Conservation (phyloP, 1,140 invertebrate species). For the Orchesella cincta region DNA sequence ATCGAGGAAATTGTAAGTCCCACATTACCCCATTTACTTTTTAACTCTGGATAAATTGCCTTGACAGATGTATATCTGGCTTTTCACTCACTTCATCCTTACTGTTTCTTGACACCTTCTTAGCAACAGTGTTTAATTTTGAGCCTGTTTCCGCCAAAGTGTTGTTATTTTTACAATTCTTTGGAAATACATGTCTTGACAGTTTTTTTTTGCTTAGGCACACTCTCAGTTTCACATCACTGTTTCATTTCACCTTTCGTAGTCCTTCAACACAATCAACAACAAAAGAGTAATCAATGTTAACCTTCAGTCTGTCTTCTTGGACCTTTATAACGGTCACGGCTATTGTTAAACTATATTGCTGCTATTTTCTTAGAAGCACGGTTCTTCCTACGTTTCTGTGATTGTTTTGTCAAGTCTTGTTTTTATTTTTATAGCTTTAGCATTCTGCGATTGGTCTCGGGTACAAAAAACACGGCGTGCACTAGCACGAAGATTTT, state of each 20-base stretch:
- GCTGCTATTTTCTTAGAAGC: conserved; percentile 15
- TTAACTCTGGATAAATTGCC: no score
- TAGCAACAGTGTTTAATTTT: no score
- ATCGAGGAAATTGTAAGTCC: conserved; percentile 73
- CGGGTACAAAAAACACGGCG: conserved; percentile 72
- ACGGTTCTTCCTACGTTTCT: neutral
- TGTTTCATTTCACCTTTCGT: neutral
- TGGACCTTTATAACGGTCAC: conserved; percentile 14
- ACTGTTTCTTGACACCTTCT: no score
- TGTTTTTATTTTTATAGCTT: conserved; percentile 64
- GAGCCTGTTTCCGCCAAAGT: neutral
- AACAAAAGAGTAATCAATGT: conserved; percentile 12
- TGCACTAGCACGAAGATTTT: conserved; percentile 46
- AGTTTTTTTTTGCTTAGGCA: neutral
- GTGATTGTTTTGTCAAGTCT: neutral
- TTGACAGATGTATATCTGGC: no score
- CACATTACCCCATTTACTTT: conserved; percentile 30
- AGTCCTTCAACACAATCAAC: neutral
- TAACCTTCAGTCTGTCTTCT: neutral
- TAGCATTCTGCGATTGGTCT: conserved; percentile 86
- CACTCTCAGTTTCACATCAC: conserved; percentile 4
- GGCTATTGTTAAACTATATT: conserved; percentile 11
- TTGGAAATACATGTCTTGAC: neutral
- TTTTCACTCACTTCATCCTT: no score
- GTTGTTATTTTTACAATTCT: conserved; percentile 8